Percentiles rank a stretch among this genome's conserved stretches.
Conservation (phyloP, 2,797 vertebrate genomes). For the Scyliorhinus canicula region DNA sequence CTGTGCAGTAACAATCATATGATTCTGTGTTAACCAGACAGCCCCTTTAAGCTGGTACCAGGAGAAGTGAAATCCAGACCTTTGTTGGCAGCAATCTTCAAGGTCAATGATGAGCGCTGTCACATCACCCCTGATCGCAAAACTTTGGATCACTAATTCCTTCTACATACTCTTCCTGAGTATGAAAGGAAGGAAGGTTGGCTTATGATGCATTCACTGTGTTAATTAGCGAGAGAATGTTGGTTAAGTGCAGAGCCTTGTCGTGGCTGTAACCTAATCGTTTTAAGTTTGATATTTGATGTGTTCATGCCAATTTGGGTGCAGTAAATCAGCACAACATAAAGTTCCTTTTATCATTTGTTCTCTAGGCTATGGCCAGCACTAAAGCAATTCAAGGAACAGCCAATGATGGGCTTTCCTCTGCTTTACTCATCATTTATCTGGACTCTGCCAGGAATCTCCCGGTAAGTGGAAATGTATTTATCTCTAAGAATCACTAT, state of each 20-base stretch:
- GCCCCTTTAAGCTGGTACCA: background rate
- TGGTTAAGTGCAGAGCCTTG: background rate
- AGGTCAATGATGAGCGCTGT: background rate
- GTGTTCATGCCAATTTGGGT: background rate
- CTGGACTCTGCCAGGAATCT: constrained; percentile 87
- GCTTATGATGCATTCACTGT: background rate
- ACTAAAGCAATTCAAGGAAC: constrained; percentile 76
- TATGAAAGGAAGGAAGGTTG: background rate
- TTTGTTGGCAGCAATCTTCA: background rate
- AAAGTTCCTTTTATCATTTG: constrained; percentile 1
- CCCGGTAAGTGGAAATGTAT: constrained; percentile 69
- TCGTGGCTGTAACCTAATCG: background rate
- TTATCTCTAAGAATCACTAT: constrained; percentile 40
- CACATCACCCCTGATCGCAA: background rate
- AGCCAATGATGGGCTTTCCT: constrained; percentile 81
- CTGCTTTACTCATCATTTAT: constrained; percentile 83
- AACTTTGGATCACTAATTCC: background rate
- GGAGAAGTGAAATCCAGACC: background rate
- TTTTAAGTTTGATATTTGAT: background rate
- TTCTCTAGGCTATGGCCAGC: constrained; percentile 66
- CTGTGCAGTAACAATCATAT: too few relatives aligned
- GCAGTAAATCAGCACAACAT: background rate
- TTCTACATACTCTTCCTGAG: background rate
- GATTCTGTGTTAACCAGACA: background rate
- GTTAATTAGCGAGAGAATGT: background rate